phyloP scores from a whole-genome alignment of 1,140 invertebrate genomes.

The Penaeus japonicus region DNA sequence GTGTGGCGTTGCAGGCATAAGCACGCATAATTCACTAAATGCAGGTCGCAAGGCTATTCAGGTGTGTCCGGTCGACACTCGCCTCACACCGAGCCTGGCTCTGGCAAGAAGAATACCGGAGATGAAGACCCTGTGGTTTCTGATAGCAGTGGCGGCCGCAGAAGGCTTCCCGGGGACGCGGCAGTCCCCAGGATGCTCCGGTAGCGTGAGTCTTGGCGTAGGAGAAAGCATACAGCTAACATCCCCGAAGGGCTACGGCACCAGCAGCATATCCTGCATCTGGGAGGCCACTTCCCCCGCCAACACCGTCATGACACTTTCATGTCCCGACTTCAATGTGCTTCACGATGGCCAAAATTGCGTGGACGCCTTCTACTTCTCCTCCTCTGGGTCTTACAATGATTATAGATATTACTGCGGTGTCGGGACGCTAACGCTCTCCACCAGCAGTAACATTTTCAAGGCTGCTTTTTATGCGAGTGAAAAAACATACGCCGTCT shows the following conservation, averaged over 20 bases:
- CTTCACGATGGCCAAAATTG: not conserved
- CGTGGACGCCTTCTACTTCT: not conserved
- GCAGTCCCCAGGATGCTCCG: too few relatives aligned
- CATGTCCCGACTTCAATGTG: constrained; percentile 13
- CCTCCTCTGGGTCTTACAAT: not conserved
- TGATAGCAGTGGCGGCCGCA: too few relatives aligned
- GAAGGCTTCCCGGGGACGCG: too few relatives aligned
- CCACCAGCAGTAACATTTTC: not conserved
- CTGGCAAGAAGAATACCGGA: too few relatives aligned
- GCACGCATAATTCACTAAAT: too few relatives aligned
- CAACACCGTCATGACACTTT: not conserved
- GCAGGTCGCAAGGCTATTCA: too few relatives aligned
- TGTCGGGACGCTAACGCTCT: not conserved
- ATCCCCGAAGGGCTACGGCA: not conserved
- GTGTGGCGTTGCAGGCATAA: not conserved
- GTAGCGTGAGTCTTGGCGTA: too few relatives aligned
- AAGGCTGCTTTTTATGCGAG: not conserved
- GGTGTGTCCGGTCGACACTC: too few relatives aligned
- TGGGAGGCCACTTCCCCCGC: not conserved
- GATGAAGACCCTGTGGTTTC: too few relatives aligned
- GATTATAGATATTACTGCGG: constrained; percentile 27
- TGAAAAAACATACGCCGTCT: not conserved
- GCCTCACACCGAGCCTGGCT: too few relatives aligned
- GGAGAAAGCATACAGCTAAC: too few relatives aligned
- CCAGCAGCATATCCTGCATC: not conserved